phyloP scores from a whole-genome alignment of 2,113 vertebrate genomes.

The Pantherophis guttatus region DNA sequence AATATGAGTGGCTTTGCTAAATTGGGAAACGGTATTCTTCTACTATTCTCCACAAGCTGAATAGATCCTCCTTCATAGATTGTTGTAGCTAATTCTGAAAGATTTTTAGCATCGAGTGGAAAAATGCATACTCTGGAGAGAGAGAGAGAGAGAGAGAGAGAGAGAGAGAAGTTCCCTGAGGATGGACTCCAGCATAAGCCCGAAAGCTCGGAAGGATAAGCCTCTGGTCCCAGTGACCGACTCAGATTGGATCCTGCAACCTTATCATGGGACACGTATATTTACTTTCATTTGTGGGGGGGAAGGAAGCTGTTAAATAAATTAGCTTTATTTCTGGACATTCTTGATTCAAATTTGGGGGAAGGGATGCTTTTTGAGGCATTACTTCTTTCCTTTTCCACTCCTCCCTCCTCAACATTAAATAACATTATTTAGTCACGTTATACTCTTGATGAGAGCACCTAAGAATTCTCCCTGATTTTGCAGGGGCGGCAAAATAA shows the following conservation, averaged over 20 bases:
- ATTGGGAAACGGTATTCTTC: neutral
- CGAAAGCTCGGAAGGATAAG: neutral
- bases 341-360: conserved; percentile 20
- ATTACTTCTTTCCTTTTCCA: conserved; percentile 45
- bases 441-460: conserved; percentile 24
- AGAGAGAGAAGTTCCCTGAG: neutral
- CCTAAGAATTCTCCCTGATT: conserved; percentile 37
- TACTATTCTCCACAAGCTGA: neutral
- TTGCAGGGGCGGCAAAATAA: conserved; percentile 35
- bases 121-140: neutral
- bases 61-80: neutral
- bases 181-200: neutral
- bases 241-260: neutral
- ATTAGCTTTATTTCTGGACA: conserved; percentile 21
- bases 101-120: neutral
- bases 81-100: neutral
- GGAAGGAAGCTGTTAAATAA: neutral
- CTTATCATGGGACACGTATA: neutral
- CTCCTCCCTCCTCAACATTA: conserved; percentile 43
- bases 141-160: neutral
- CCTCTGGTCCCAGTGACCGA: neutral
- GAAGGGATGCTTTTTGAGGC: neutral
- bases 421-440: conserved; percentile 49
- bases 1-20: neutral
- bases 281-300: neutral